These are phyloP conservation scores for Crossocerus cetratus DNA, from an alignment of 2,888 invertebrate species.

Conservation along the genomic window DNA sequence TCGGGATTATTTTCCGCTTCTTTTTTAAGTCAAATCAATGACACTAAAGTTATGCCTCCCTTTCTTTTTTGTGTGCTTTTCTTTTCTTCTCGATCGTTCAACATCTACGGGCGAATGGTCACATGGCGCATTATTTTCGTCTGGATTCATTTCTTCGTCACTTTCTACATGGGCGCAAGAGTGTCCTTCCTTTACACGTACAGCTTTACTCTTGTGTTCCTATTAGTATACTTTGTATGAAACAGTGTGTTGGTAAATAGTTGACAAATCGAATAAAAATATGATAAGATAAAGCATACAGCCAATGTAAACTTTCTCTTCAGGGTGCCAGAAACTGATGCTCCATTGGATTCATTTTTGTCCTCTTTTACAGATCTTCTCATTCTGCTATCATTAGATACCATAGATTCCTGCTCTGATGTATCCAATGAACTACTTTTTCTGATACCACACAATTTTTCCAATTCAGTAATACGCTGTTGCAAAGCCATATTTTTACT, in stretches of 20 bases:
- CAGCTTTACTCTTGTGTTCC: background rate
- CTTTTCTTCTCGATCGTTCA: slow-evolving; percentile 7
- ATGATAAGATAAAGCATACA: too few species aligned
- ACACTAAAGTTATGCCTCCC: background rate
- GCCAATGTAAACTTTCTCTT: too few species aligned
- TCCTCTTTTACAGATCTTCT: background rate
- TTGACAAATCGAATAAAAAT: too few species aligned
- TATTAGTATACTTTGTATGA: background rate
- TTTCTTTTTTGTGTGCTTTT: background rate
- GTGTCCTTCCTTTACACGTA: background rate
- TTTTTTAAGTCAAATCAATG: slow-evolving; percentile 34
- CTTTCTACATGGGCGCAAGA: background rate
- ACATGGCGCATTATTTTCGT: background rate
- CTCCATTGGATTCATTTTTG: too few species aligned
- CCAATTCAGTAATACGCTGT: slow-evolving; percentile 32
- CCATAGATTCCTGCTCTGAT: background rate
- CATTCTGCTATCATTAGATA: background rate
- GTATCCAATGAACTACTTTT: background rate
- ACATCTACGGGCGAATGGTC: background rate
- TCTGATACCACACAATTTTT: slow-evolving; percentile 23
- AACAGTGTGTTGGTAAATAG: too few species aligned
- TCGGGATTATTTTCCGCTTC: background rate
- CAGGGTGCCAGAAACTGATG: too few species aligned
- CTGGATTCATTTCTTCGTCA: slow-evolving; percentile 1
- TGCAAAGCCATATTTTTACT: slow-evolving; percentile 26